Base-by-base conservation (phyloP, 1,140 invertebrate genomes). In the Frieseomelitta varia region DNA sequence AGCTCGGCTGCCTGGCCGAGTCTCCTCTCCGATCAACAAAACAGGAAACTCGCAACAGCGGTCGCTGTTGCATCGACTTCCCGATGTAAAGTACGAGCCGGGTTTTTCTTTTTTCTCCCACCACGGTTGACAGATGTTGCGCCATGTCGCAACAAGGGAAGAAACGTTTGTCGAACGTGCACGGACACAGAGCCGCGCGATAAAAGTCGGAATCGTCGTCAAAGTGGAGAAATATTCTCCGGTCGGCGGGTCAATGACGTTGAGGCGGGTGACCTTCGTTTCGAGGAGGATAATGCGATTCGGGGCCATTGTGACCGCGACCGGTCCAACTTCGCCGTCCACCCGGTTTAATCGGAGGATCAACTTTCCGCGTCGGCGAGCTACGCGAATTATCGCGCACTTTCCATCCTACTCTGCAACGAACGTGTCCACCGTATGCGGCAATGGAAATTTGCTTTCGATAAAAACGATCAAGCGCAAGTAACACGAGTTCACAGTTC, bases 41-140 rank as follows among this genome's bases (percentile, higher is more conserved):
- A 86, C 51, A 79, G 77, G 58, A 84, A 82, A 81, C 65, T 81
- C 74, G 78, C 72, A 67, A 65, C 55, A 39, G n/a, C 79, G 81
- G 55, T 39, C 19, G 27, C 84, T 79, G 75, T 79, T 81, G 73
- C 82, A 63, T 69, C 79, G 81, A 63, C 39, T 71, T 76, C 51
- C 30, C 30, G 47, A 19, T n/a, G 30, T 30, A 58, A 58, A 76
- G 77, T 83, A 71, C 39, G 21, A 21, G 19, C 19, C 27, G 2
- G 27, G 15, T 65, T 55, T 17, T 2, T 0, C 17, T 4, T 4
- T 14, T 17, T 4, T 15, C 15, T 68, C 53, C 34, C 68, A 47
- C 11, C 63, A 8, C 39, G 39, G 4, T 39, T 39, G 24, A 19
- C 76, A 79, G 67, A 79, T 79, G 67, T 30, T 58, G 53, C 27